Percentiles rank a stretch among this genome's conserved stretches.
phyloP scores from a whole-genome alignment of 2,797 vertebrate genomes.

The Coluber constrictor region DNA sequence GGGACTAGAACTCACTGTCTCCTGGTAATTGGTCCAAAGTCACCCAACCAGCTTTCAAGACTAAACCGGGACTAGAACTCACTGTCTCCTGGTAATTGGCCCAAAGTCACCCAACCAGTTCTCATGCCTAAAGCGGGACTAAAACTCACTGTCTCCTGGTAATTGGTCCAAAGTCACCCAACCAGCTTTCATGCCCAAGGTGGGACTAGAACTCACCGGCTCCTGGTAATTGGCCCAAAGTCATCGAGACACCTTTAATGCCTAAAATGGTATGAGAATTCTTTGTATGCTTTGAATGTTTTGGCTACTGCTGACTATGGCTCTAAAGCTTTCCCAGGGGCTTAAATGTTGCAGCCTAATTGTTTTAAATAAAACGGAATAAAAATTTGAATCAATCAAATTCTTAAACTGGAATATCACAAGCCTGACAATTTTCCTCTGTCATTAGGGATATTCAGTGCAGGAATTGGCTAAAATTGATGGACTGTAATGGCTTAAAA shows the following conservation, averaged over 20 bases:
- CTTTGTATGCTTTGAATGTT: not conserved
- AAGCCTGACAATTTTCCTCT: slow-evolving; percentile 39
- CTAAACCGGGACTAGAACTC: no score
- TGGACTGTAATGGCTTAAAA: slow-evolving; percentile 58
- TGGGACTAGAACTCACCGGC: accelerated
- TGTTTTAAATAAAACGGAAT: not conserved
- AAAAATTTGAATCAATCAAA: not conserved
- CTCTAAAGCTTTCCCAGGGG: not conserved
- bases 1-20: no score
- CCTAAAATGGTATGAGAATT: not conserved
- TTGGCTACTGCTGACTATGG: not conserved
- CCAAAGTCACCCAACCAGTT: no score
- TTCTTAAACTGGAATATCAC: not conserved
- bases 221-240: not conserved
- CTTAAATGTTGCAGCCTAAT: not conserved
- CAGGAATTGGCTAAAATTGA: slow-evolving; percentile 49
- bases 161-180: no score
- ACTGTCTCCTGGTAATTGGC: no score
- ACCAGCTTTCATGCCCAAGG: no score
- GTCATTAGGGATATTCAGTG: slow-evolving; percentile 39
- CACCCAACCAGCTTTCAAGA: no score
- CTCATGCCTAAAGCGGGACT: no score
- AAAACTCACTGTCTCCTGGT: no score
- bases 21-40: no score
- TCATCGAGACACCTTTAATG: not conserved